Base-by-base conservation (phyloP, 1,140 invertebrate species). In the Neocloeon triangulifer region DNA sequence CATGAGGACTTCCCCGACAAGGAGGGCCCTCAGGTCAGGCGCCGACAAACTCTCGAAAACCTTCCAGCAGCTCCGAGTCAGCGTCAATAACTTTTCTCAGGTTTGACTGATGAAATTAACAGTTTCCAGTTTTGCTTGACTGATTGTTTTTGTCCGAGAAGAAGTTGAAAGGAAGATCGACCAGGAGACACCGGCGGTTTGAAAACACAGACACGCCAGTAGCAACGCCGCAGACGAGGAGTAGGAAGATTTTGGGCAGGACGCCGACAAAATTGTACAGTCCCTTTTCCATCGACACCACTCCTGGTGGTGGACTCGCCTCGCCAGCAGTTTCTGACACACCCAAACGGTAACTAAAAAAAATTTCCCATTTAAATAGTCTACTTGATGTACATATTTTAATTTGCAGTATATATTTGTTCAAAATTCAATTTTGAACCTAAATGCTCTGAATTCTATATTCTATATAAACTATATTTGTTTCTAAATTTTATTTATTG, bases 231-330 rank as follows among this genome's bases (percentile, higher is more conserved):
- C 54, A 58, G 19, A 53, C 59, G 7, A 47, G 51, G 28, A 58
- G 62, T 1, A 50, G 58, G 5, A 46, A 55, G 30, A 42, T 68
- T 17, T 44, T 69, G 7, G 66, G 66, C 3, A 47, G 66, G 15
- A 69, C 65, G 1, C 66, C 66, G 1, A 66, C 64, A 0, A 68
- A 68, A 40, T 41, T 70, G 4, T 69, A 69, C 39, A 68, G 64
- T 37, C 66, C 66, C 2, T 70, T 70, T 40, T 55, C 59, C 3
- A 67, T 69, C 20, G 65, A 67, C 37, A 62, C 61, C 15, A 64
- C 66, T n/a, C n/a, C n/a, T n/a, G n/a, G n/a, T n/a, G n/a, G n/a
- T n/a, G n/a, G n/a, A n/a, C n/a, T n/a, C n/a, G n/a, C n/a, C n/a
- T n/a, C n/a, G n/a, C n/a, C n/a, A n/a, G n/a, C n/a, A n/a, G n/a